Conservation (phyloP, 2,888 invertebrate species). For the Scotopteryx bipunctaria region DNA sequence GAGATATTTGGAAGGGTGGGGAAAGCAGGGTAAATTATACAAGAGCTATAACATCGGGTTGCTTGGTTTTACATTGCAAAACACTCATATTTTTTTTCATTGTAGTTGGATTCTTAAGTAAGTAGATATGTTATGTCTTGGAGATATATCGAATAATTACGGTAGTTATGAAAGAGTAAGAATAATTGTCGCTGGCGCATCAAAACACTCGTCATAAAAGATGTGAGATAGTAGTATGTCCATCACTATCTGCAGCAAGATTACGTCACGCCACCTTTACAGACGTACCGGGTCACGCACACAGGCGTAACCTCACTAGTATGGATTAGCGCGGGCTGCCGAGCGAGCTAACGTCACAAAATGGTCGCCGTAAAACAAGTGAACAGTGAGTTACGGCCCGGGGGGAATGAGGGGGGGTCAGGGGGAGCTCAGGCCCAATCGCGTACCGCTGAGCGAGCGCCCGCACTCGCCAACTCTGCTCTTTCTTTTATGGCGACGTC, state of each 20-base stretch:
- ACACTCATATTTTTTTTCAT: too few species aligned
- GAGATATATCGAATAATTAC: too few species aligned
- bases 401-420: conserved; percentile 49
- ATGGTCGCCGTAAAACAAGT: conserved; percentile 83
- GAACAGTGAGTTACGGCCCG: conserved; percentile 82
- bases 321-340: conserved; percentile 76
- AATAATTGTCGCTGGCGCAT: neutral
- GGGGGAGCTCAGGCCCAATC: conserved; percentile 65
- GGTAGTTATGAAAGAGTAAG: too few species aligned
- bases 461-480: conserved; percentile 78
- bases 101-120: too few species aligned
- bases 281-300: conserved; percentile 62
- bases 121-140: too few species aligned
- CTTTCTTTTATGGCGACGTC: conserved; percentile 80
- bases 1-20: neutral
- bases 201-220: conserved; percentile 3
- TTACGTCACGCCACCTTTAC: conserved; percentile 41
- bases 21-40: too few species aligned
- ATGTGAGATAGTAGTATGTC: conserved; percentile 4
- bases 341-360: conserved; percentile 81
- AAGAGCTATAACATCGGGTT: too few species aligned
- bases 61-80: too few species aligned
- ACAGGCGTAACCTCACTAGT: conserved; percentile 50
- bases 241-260: conserved; percentile 34
- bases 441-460: conserved; percentile 72